Evolutionary conservation across 2,797 vertebrate species (phyloP).

Genomic region (Notoglanidium macrostoma): DNA sequence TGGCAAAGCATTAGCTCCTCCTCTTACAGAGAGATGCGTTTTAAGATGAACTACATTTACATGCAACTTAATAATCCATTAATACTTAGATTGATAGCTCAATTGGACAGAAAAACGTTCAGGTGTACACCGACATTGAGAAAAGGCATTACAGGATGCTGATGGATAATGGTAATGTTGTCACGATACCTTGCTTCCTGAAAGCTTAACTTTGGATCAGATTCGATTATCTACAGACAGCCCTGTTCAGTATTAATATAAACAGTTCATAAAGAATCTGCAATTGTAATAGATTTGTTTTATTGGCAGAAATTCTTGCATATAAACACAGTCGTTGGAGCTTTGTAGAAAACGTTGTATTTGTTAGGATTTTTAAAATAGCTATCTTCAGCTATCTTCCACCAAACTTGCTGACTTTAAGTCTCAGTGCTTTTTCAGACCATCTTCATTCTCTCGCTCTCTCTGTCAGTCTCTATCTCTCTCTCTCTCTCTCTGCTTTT

Average conservation of each 20-base stretch:
- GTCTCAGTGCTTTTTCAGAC: not conserved
- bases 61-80: not conserved
- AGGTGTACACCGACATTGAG: not conserved
- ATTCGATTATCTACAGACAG: not conserved
- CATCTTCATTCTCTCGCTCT: not conserved
- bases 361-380: not conserved
- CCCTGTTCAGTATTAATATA: not conserved
- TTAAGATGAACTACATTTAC: not conserved
- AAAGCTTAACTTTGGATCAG: not conserved
- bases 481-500: not conserved
- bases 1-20: not conserved
- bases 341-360: not conserved
- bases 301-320: not conserved
- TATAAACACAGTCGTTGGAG: not conserved
- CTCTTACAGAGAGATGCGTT: not conserved
- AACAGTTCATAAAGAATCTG: not conserved
- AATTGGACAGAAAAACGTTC: not conserved
- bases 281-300: not conserved
- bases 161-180: not conserved
- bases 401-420: not conserved
- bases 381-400: conserved; percentile 2
- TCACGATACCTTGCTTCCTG: not conserved
- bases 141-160: not conserved
- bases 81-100: not conserved
- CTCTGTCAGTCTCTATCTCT: no score